Evolutionary conservation across 1,140 invertebrate genomes (phyloP), one percentile per base, ranked within the genome.

Genomic region (Pseudachorutes palmiensis): DNA sequence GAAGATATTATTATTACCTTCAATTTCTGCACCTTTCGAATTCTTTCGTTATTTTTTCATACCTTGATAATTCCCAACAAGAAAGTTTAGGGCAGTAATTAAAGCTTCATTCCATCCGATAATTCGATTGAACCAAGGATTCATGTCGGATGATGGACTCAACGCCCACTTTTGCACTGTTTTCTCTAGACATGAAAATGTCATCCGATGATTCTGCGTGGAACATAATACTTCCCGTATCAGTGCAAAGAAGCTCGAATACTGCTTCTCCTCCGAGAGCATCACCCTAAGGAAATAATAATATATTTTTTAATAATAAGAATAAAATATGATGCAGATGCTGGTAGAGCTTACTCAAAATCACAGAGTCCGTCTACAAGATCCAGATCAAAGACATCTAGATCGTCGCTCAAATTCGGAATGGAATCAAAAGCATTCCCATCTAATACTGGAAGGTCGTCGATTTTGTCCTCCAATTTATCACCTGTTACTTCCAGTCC

Each of bases 11-110:
- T n/a, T n/a, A n/a, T n/a, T n/a, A n/a, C n/a, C n/a, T n/a, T n/a
- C n/a, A n/a, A n/a, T n/a, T n/a, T n/a, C n/a, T n/a, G n/a, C n/a
- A n/a, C n/a, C n/a, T n/a, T n/a, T n/a, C n/a, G n/a, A n/a, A n/a
- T n/a, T n/a, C n/a, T n/a, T n/a, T n/a, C n/a, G n/a, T n/a, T n/a
- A n/a, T n/a, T n/a, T 1, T 33, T 2, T 12, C 73, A 75, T 74
- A 84, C 83, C 88, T 67, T 86, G 81, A 72, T 87, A 86, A 76
- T 94, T 91, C 1, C 93, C 93, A 22, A 90, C 87, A 22, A 97
- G 79, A 77, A 95, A 96, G 67, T 88, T 87, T 14, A 96, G 80
- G 1, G 91, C 91, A 3, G 90, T 87, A 36, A 86, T 83, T 22
- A 96, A 82, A 66, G 89, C 81, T 2, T 84, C 83, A 22, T 88